phyloP scores from a whole-genome alignment of 2,113 vertebrate species.

The Climacteris rufus region DNA sequence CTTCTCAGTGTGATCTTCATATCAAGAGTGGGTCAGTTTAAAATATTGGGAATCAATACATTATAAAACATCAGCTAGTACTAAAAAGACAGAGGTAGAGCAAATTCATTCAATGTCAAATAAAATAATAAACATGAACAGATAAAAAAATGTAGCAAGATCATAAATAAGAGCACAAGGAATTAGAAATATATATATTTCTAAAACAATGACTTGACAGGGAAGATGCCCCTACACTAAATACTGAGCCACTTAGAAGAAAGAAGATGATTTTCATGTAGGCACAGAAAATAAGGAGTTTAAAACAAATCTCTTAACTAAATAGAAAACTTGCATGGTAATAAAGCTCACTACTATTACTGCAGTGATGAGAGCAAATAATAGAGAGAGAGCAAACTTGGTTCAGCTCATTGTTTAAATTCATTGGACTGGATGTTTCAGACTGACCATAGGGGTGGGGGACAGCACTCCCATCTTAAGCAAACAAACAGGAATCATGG shows the following conservation, averaged over 20 bases:
- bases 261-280: slow-evolving; percentile 21
- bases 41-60: slow-evolving; percentile 80
- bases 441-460: background rate
- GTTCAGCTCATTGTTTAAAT: background rate
- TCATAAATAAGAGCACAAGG: slow-evolving; percentile 59
- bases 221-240: slow-evolving; percentile 27
- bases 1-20: slow-evolving; percentile 72
- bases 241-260: slow-evolving; percentile 20
- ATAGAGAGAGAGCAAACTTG: background rate
- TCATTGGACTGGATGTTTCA: slow-evolving; percentile 5
- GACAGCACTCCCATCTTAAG: background rate
- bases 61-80: slow-evolving; percentile 72
- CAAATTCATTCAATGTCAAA: slow-evolving; percentile 72
- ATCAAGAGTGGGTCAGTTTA: slow-evolving; percentile 75
- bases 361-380: background rate
- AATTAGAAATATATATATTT: slow-evolving; percentile 37
- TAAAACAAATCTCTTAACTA: background rate
- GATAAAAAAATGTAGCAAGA: slow-evolving; percentile 64
- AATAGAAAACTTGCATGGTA: slow-evolving; percentile 24
- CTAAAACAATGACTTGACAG: slow-evolving; percentile 48
- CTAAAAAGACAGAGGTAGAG: slow-evolving; percentile 64
- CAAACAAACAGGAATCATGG: background rate
- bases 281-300: slow-evolving; percentile 12
- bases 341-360: background rate
- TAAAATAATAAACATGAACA: slow-evolving; percentile 69